Conservation (phyloP, 2,113 vertebrate species). For the Ranitomeya imitator region DNA sequence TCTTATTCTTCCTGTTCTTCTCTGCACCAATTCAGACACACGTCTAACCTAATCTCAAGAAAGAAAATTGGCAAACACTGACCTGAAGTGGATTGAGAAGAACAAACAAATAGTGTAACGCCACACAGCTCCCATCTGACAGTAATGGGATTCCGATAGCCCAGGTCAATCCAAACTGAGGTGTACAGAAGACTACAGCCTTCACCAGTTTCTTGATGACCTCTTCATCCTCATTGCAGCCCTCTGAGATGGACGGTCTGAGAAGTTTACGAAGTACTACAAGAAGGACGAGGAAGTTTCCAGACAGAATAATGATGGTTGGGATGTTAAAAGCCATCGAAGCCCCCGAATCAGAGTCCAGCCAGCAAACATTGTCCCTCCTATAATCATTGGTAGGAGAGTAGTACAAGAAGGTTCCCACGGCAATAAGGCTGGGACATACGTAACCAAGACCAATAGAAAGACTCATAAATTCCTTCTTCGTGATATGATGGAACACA, state of each 20-base stretch:
- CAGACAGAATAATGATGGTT: constrained; percentile 23
- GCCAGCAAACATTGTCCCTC: constrained; percentile 14
- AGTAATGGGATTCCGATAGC: constrained; percentile 37
- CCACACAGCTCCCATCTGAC: background rate
- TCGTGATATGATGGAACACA: constrained; percentile 36
- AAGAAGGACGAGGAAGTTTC: constrained; percentile 34
- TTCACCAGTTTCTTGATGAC: constrained; percentile 47
- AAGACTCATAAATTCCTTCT: constrained; percentile 37
- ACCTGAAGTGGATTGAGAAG: constrained; percentile 47
- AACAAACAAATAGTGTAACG: constrained; percentile 31
- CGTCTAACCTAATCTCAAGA: background rate
- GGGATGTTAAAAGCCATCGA: constrained; percentile 15
- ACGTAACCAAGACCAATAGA: constrained; percentile 26
- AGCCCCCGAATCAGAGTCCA: constrained; percentile 5
- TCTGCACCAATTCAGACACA: background rate
- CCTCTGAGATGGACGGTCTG: constrained; percentile 46
- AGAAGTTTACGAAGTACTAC: constrained; percentile 39
- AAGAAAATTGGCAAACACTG: background rate
- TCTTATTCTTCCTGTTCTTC: too few species aligned
- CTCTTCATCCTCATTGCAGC: constrained; percentile 30
- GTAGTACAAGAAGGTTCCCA: constrained; percentile 32
- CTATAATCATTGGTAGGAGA: constrained; percentile 13
- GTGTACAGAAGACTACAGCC: constrained; percentile 37
- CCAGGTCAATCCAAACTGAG: constrained; percentile 48
- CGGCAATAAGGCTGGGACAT: constrained; percentile 8